Percentiles rank a stretch among this genome's conserved stretches.
phyloP scores from a whole-genome alignment of 1,140 invertebrate genomes.

The Drosophila mojavensis region DNA sequence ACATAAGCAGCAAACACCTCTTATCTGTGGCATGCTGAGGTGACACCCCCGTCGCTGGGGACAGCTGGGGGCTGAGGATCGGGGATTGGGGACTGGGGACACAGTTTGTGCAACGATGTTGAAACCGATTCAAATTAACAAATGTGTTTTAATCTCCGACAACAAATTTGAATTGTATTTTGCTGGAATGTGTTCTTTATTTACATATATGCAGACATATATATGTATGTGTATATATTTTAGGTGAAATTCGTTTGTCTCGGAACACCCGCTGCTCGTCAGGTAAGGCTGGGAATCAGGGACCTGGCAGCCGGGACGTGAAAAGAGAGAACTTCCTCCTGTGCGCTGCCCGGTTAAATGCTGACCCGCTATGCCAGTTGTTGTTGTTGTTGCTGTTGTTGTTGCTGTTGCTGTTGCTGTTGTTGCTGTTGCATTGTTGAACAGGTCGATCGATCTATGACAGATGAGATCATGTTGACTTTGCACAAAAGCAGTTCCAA shows the following conservation, averaged over 20 bases:
- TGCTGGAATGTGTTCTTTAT: constrained; percentile 33
- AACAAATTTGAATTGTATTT: constrained; percentile 77
- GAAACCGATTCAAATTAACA: constrained; percentile 81
- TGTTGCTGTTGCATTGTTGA: constrained; percentile 68
- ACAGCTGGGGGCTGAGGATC: not conserved
- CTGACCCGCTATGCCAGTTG: constrained; percentile 36
- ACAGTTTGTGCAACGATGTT: constrained; percentile 65
- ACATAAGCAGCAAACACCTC: constrained; percentile 41
- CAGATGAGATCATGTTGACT: constrained; percentile 82
- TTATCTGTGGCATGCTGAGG: constrained; percentile 20
- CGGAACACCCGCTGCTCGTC: constrained; percentile 66
- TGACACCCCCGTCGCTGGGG: constrained; percentile 5
- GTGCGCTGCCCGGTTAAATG: constrained; percentile 62
- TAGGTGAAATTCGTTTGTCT: constrained; percentile 52
- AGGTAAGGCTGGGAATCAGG: constrained; percentile 33
- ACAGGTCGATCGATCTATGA: constrained; percentile 83
- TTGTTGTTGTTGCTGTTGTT: constrained; percentile 8
- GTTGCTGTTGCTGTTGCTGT: constrained; percentile 1
- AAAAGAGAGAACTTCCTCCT: constrained; percentile 40
- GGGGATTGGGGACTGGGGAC: constrained; percentile 2
- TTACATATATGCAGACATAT: not conserved
- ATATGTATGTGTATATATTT: constrained; percentile 15
- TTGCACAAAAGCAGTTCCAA: constrained; percentile 64
- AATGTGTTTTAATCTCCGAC: constrained; percentile 80
- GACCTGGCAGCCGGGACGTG: not conserved